Percentiles rank a stretch among this genome's conserved stretches.
Evolutionary conservation across 1,140 invertebrate genomes (phyloP).

Genomic region (Trigoniulus corallinus): DNA sequence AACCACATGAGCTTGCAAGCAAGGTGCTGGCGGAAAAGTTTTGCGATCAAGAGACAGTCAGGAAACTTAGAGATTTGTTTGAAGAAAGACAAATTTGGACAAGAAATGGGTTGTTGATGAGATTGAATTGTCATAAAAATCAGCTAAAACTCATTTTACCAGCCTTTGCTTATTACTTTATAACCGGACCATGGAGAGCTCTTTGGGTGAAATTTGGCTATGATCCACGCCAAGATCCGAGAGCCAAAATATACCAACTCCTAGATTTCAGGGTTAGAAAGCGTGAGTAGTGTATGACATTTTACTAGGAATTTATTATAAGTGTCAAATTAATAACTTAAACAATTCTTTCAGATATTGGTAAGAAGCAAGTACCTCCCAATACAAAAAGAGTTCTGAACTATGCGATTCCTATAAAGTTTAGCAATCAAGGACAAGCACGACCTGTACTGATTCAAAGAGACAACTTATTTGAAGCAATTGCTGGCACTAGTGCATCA

Average conservation of each 20-base stretch:
- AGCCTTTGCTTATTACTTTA: conserved; percentile 62
- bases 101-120: conserved; percentile 45
- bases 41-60: conserved; percentile 11
- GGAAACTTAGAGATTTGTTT: conserved; percentile 30
- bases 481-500: not conserved
- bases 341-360: not conserved
- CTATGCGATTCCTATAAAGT: too few species aligned
- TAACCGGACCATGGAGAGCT: conserved; percentile 70
- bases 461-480: not conserved
- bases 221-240: conserved; percentile 63
- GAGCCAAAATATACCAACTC: conserved; percentile 26
- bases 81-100: conserved; percentile 71
- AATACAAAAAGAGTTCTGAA: not conserved
- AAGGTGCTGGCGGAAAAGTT: conserved; percentile 15
- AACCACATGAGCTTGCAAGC: not conserved
- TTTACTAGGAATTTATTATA: not conserved
- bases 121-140: conserved; percentile 32
- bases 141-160: conserved; percentile 66
- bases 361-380: not conserved
- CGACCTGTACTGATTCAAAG: not conserved
- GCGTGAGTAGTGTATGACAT: not conserved
- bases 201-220: conserved; percentile 73
- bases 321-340: not conserved
- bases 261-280: not conserved
- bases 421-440: not conserved